Evolutionary conservation across 2,113 vertebrate genomes (phyloP).

Genomic region (Sminthopsis crassicaudata): DNA sequence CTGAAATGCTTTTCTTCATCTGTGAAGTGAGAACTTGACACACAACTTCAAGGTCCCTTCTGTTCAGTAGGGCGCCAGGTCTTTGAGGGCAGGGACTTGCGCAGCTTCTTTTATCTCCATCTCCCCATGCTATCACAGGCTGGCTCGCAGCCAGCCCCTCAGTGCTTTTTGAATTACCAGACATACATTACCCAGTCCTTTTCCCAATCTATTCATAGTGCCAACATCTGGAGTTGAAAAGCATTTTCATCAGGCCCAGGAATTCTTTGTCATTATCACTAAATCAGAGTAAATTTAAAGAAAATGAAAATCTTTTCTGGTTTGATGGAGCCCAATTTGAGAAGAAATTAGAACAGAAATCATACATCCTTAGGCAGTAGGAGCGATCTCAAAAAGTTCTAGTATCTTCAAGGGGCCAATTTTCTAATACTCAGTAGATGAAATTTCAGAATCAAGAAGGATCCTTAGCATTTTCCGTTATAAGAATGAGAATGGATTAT

Average conservation of each 20-base stretch:
- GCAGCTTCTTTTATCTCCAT: background rate
- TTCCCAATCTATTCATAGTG: background rate
- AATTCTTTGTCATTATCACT: slow-evolving; percentile 40
- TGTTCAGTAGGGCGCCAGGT: background rate
- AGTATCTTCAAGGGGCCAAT: background rate
- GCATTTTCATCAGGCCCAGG: slow-evolving; percentile 2
- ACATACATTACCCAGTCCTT: background rate
- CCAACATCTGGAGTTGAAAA: slow-evolving; percentile 11
- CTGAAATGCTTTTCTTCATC: background rate
- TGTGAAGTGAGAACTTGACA: background rate
- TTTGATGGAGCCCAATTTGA: slow-evolving; percentile 9
- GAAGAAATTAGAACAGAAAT: slow-evolving; percentile 16
- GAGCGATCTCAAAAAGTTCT: background rate
- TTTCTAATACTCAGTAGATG: slow-evolving; percentile 21
- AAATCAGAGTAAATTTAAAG: slow-evolving; percentile 44
- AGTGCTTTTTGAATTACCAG: background rate
- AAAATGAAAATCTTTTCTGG: slow-evolving; percentile 20
- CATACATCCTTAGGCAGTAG: background rate
- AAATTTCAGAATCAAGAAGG: slow-evolving; percentile 19
- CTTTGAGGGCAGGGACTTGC: background rate
- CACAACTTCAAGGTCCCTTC: background rate
- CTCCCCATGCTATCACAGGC: background rate
- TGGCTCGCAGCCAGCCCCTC: background rate
- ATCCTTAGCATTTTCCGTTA: slow-evolving; percentile 29
- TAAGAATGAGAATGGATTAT: slow-evolving; percentile 32